Conservation (phyloP, 2,888 invertebrate species). For the Eurois occulta region DNA sequence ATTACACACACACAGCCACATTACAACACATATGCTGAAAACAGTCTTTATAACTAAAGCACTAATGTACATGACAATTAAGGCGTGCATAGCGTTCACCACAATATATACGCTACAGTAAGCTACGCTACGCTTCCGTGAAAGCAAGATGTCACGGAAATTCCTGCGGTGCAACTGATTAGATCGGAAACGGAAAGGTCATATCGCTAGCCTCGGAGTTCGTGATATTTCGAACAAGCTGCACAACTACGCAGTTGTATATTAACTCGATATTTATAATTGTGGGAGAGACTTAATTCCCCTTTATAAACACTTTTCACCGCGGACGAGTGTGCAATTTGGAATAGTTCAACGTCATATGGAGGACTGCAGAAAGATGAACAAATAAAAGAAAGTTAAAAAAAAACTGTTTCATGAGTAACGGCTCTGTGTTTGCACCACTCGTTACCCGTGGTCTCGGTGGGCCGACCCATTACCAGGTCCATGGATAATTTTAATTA, state of each 20-base stretch:
- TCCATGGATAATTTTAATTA: too few species aligned
- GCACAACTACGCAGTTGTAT: background rate
- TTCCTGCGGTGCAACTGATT: background rate
- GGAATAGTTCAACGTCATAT: too few species aligned
- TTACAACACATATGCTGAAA: background rate
- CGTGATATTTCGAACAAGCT: conserved; percentile 1
- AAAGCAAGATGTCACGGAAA: background rate
- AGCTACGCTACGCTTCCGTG: background rate
- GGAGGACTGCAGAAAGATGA: too few species aligned
- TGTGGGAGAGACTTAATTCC: background rate
- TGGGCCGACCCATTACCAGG: too few species aligned
- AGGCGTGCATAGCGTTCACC: background rate
- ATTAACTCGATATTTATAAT: background rate
- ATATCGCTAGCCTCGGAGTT: background rate
- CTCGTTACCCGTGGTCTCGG: too few species aligned
- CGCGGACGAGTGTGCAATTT: too few species aligned
- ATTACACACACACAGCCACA: background rate
- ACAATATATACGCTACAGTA: background rate
- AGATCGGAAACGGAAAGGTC: conserved; percentile 3
- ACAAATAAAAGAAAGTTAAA: too few species aligned
- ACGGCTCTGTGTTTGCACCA: too few species aligned
- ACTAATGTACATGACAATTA: background rate
- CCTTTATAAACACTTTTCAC: background rate
- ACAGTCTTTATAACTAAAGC: background rate
- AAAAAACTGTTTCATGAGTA: too few species aligned